Base-by-base conservation (phyloP, 1,140 invertebrate species). In the Chrysomallon squamiferum region DNA sequence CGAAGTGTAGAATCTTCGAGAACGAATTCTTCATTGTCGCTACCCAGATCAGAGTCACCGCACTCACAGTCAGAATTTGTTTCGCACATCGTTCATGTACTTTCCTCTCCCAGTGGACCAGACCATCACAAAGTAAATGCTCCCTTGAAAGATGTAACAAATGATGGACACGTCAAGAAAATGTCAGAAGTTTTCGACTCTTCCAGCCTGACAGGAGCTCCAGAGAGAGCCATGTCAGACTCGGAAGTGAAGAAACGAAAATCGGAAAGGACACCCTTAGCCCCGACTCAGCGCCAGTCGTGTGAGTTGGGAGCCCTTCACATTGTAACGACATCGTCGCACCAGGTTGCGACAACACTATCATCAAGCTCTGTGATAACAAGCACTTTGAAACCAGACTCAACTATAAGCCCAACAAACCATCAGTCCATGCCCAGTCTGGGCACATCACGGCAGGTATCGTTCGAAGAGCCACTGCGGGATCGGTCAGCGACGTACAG, bases 81-180 rank as follows among this genome's bases (percentile, higher is more conserved):
- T 43, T 68, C 70, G 35, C 69, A 74, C 43, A 77, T 82, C 43
- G 70, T 78, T 15, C 65, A 71, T 33, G 77, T 75, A 58, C 67
- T 78, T 20, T 76, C 78, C 47, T 68, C 76, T 52, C 64, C 76
- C 45, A 70, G 66, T 70, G 72, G 64, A 62, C 49, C 72, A 63
- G 70, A 69, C 2, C 35, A 43, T 59, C 54, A 56, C 22, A 68
- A 66, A 59, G 61, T 62, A 47, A 57, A 30, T 64, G 50, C 68
- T 54, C 80, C 78, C 15, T 71, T 79, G 33, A 77, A 73, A 64
- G 80, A 80, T 63, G 45, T 79, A 20, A 79, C 76, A 50, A 79
- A 79, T 67, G 78, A 71, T 50, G 73, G 72, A 35, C 72, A 75
- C 43, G 78, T 75, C 1, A 75, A 76, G 63, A 68, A 73, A 54